phyloP scores from a whole-genome alignment of 1,140 invertebrate genomes.

The honey bee (Apis mellifera) region Amel_HAv3.1 CM009931.2:11496501-11497000 shows the following conservation, averaged over 20 bases:
- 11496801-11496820: conserved; percentile 11
- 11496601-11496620: background rate
- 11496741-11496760: conserved; percentile 31
- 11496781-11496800: conserved; percentile 18
- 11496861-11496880: background rate
- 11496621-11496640: conserved; percentile 35
- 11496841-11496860: background rate
- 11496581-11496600: background rate
- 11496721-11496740: conserved; percentile 49
- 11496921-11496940: conserved; percentile 28
- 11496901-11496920: conserved; percentile 12
- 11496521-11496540: too few relatives aligned
- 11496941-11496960: conserved; percentile 25
- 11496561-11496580: too few relatives aligned
- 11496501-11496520: too few relatives aligned
- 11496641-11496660: conserved; percentile 71
- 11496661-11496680: conserved; percentile 76
- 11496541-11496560: too few relatives aligned
- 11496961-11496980: conserved; percentile 22
- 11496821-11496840: conserved; percentile 45
- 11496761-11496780: conserved; percentile 32
- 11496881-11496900: conserved; percentile 27
- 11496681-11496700: conserved; percentile 76
- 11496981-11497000: conserved; percentile 2
- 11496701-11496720: conserved; percentile 62